Conservation (phyloP, 2,888 invertebrate species). For the Mechanitis messenoides region DNA sequence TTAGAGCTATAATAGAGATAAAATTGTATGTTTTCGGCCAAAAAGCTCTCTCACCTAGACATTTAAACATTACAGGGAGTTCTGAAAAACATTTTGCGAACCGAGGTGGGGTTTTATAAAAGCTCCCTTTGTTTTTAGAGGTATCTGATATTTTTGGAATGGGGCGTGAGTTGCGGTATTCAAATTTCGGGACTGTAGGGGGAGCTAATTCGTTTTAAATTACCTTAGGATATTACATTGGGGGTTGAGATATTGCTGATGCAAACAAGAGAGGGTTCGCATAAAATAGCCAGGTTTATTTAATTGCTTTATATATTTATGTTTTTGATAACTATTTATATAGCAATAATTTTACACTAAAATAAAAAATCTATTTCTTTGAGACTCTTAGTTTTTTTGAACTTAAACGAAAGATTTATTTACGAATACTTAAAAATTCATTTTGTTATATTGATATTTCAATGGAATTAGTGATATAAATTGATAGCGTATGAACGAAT, state of each 20-base stretch:
- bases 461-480: conserved; percentile 24
- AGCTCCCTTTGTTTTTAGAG: conserved; percentile 70
- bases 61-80: conserved; percentile 63
- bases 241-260: conserved; percentile 66
- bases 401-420: background rate
- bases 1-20: conserved; percentile 42
- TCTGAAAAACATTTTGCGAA: conserved; percentile 53
- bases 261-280: conserved; percentile 68
- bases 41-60: conserved; percentile 50
- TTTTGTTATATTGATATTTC: background rate
- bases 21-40: conserved; percentile 51
- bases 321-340: background rate
- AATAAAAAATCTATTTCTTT: background rate
- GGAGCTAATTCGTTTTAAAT: conserved; percentile 76
- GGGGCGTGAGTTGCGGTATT: conserved; percentile 68
- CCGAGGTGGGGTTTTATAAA: conserved; percentile 59
- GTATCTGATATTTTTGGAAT: conserved; percentile 49
- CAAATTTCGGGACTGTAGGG: conserved; percentile 68
- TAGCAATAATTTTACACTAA: background rate
- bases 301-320: conserved; percentile 24
- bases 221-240: conserved; percentile 74
- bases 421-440: conserved; percentile 1
- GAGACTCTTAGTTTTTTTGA: background rate
- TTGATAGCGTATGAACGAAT: conserved; percentile 34
- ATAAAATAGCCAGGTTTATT: conserved; percentile 42